These are phyloP conservation scores for Cacatua alba DNA, from an alignment of 2,113 vertebrate genomes.

Conservation along the genomic window DNA sequence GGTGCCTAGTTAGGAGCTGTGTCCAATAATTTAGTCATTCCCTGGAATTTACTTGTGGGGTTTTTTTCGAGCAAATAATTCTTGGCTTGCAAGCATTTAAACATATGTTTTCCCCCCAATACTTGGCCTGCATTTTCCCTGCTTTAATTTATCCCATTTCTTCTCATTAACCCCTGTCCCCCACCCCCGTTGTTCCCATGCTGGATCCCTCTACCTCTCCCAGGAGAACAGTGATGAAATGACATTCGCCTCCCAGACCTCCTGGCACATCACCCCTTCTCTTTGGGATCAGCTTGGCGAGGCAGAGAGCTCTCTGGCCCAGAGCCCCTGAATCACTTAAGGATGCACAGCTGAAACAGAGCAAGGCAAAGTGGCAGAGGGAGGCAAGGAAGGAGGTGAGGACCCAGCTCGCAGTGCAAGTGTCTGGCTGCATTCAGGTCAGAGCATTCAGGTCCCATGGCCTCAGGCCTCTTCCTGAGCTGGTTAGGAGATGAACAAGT, in stretches of 20 bases:
- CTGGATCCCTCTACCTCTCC: slow-evolving; percentile 39
- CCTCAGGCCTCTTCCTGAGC: not conserved
- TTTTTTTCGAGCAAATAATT: not conserved
- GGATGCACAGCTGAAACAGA: slow-evolving; percentile 23
- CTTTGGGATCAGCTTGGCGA: not conserved
- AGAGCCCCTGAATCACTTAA: not conserved
- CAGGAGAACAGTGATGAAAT: slow-evolving; percentile 39
- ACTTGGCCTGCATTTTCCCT: slow-evolving; percentile 21
- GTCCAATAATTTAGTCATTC: slow-evolving; percentile 45
- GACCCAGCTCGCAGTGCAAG: not conserved
- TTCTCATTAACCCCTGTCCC: slow-evolving; percentile 46
- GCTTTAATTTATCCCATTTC: slow-evolving; percentile 53
- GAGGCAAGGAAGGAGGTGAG: not conserved
- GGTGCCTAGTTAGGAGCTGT: slow-evolving; percentile 12
- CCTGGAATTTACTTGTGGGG: slow-evolving; percentile 15
- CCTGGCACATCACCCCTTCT: slow-evolving; percentile 56
- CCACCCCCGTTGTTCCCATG: slow-evolving; percentile 42
- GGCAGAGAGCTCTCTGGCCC: slow-evolving; percentile 49
- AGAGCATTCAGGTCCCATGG: not conserved
- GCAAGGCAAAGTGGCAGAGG: not conserved
- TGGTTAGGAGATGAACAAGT: not conserved
- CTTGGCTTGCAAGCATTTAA: slow-evolving; percentile 25
- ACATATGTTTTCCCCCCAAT: slow-evolving; percentile 39
- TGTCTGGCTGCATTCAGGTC: not conserved
- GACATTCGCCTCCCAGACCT: slow-evolving; percentile 41